Conservation (phyloP, 1,140 invertebrate species). For the Chironomus tepperi region DNA sequence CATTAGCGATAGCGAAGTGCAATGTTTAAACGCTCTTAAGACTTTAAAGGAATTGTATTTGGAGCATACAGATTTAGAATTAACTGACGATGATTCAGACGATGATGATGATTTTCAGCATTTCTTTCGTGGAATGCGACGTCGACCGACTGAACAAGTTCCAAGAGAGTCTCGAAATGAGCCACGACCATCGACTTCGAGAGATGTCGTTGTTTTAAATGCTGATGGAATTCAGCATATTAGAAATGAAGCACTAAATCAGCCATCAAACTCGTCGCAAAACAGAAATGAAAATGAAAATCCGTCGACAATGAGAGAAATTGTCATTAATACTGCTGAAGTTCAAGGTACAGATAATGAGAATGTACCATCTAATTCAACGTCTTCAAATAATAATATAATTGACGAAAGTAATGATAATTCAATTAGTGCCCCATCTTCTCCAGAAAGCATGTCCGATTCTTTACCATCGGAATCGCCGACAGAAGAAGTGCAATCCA, state of each 20-base stretch:
- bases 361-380: not conserved
- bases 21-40: conserved; percentile 52
- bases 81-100: conserved; percentile 35
- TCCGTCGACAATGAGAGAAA: not conserved
- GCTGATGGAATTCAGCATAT: too few relatives aligned
- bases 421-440: not conserved
- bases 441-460: not conserved
- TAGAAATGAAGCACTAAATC: too few relatives aligned
- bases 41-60: conserved; percentile 52
- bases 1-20: conserved; percentile 57
- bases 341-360: not conserved
- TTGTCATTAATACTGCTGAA: not conserved
- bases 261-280: too few relatives aligned
- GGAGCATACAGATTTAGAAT: conserved; percentile 40
- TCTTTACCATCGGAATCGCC: not conserved
- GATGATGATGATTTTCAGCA: conserved; percentile 31
- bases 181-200: too few relatives aligned
- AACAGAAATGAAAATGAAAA: too few relatives aligned
- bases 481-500: not conserved
- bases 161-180: not conserved
- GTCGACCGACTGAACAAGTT: not conserved
- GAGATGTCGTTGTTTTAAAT: too few relatives aligned
- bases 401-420: not conserved
- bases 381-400: not conserved
- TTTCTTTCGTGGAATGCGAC: not conserved